A percentile compares a stretch with the other conserved stretches of the same genome.
Evolutionary conservation across 2,797 vertebrate species (phyloP).

Genomic region (Alosa sapidissima): DNA sequence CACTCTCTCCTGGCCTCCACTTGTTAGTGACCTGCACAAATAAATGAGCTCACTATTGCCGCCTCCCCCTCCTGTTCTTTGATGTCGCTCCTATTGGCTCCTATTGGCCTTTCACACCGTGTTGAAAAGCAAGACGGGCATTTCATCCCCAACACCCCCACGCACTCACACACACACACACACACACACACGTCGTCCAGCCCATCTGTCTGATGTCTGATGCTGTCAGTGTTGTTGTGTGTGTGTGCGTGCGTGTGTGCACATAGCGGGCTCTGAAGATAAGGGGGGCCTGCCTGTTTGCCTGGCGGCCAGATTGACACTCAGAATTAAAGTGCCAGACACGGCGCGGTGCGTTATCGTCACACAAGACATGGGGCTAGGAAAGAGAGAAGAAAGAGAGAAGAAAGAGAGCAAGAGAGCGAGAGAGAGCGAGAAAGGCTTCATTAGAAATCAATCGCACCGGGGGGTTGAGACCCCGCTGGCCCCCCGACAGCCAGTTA

Average conservation of each 20-base stretch:
- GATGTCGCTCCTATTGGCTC: neutral
- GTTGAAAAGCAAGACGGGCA: neutral
- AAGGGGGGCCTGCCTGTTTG: slow-evolving; percentile 31
- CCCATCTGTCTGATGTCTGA: slow-evolving; percentile 12
- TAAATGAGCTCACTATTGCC: too few species aligned
- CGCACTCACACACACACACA: too few species aligned
- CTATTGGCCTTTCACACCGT: neutral
- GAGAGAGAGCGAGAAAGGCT: slow-evolving; percentile 44
- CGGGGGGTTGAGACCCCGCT: slow-evolving; percentile 58
- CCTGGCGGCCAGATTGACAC: slow-evolving; percentile 60
- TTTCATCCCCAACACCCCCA: too few species aligned
- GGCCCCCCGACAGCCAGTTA: slow-evolving; percentile 51
- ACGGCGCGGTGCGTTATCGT: slow-evolving; percentile 53
- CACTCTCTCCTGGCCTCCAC: too few species aligned
- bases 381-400: neutral
- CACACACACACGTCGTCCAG: neutral
- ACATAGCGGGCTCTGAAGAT: slow-evolving; percentile 31
- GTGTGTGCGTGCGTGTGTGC: neutral
- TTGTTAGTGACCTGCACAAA: too few species aligned
- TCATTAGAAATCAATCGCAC: slow-evolving; percentile 69
- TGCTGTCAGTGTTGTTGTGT: slow-evolving; percentile 31
- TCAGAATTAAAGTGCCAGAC: slow-evolving; percentile 71
- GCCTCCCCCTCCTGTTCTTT: neutral
- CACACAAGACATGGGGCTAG: slow-evolving; percentile 52
- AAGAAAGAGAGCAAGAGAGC: neutral